Evolutionary conservation across 1,140 invertebrate species (phyloP).

Genomic region (Venturia canescens): DNA sequence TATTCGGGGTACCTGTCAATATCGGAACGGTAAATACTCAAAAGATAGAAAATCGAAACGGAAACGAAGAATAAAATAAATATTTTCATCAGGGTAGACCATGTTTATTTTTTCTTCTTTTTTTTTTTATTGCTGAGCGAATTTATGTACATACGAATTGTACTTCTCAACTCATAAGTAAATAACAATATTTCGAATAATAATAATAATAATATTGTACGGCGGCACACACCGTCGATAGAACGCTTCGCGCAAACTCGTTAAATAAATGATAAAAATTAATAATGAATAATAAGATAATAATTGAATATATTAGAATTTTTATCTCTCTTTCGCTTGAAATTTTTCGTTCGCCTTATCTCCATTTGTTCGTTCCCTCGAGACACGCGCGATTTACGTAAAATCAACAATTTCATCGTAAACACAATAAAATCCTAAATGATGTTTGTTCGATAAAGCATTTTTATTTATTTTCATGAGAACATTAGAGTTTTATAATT

Average conservation of each 20-base stretch:
- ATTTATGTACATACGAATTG: no score
- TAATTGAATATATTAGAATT: constrained; percentile 49
- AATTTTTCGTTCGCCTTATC: background rate
- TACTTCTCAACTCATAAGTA: no score
- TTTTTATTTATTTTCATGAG: background rate
- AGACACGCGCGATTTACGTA: background rate
- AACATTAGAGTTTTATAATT: background rate
- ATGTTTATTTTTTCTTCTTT: no score
- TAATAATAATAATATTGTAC: constrained; percentile 19
- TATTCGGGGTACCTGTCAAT: no score
- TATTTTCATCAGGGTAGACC: no score
- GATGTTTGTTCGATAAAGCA: background rate
- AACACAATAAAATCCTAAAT: constrained; percentile 18
- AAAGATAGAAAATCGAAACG: no score
- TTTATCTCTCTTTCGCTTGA: constrained; percentile 33
- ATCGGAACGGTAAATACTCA: no score
- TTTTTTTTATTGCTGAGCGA: no score
- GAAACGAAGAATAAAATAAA: no score
- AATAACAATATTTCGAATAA: background rate
- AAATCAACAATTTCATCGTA: background rate
- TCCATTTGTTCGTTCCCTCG: constrained; percentile 2
- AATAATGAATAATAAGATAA: background rate
- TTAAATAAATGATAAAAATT: constrained; percentile 1
- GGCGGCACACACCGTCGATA: background rate
- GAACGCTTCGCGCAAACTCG: background rate